Conservation (phyloP, 1,140 invertebrate genomes). For the Drosophila nikananu region DNA sequence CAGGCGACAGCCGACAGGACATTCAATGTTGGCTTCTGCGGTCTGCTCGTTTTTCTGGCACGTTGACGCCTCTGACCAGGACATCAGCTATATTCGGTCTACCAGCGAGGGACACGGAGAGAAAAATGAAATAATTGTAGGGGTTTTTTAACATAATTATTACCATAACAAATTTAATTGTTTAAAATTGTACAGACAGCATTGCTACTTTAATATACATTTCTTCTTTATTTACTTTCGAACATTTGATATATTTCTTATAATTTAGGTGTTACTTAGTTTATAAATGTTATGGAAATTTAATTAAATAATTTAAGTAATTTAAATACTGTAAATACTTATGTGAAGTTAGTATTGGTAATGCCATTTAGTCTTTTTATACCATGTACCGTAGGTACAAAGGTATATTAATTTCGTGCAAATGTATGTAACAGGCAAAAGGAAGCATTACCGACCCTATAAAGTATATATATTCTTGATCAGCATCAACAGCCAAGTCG, state of each 20-base stretch:
- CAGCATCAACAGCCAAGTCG: too few relatives aligned
- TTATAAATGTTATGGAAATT: not conserved
- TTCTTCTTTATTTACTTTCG: too few relatives aligned
- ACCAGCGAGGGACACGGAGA: slow-evolving; percentile 7
- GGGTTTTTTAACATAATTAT: not conserved
- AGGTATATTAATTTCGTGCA: too few relatives aligned
- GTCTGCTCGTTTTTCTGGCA: slow-evolving; percentile 57
- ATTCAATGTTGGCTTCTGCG: slow-evolving; percentile 53
- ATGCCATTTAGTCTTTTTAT: not conserved
- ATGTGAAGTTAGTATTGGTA: too few relatives aligned
- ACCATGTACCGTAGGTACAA: too few relatives aligned
- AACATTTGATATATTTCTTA: not conserved
- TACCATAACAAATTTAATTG: not conserved
- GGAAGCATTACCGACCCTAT: too few relatives aligned
- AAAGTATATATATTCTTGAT: too few relatives aligned
- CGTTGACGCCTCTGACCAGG: slow-evolving; percentile 56
- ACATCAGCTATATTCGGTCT: slow-evolving; percentile 29
- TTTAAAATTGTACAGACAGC: not conserved
- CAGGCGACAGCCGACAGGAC: slow-evolving; percentile 31
- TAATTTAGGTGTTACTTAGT: too few relatives aligned
- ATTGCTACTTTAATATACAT: not conserved
- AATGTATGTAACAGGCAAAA: too few relatives aligned
- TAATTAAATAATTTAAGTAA: not conserved
- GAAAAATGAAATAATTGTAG: not conserved
- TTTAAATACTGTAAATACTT: not conserved